Evolutionary conservation across 2,113 vertebrate genomes (phyloP).

Genomic region (Geothlypis trichas): DNA sequence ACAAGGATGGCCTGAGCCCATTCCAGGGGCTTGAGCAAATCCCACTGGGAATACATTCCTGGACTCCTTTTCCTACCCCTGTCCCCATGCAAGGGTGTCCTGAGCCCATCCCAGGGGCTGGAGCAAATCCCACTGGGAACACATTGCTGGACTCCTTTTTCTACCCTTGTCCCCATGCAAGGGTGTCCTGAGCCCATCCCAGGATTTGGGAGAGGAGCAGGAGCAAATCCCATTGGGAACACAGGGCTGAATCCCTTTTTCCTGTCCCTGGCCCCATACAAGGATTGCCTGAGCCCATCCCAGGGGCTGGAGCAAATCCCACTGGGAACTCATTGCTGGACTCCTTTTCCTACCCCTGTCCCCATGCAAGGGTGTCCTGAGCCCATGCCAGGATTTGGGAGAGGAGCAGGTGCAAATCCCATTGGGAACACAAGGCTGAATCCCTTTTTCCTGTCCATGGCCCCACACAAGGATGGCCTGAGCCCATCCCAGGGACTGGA

Average conservation of each 20-base stretch:
- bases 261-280: fast-evolving
- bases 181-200: fast-evolving
- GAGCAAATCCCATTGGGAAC: not conserved
- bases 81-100: too few relatives aligned
- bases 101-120: too few relatives aligned
- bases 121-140: not conserved
- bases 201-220: not conserved
- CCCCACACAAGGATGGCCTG: too few relatives aligned
- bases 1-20: not conserved
- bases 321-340: fast-evolving
- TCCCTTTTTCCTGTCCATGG: fast-evolving
- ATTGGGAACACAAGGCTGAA: fast-evolving
- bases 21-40: not conserved
- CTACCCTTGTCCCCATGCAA: fast-evolving
- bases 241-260: not conserved
- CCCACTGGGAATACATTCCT: too few relatives aligned
- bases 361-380: not conserved
- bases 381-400: not conserved
- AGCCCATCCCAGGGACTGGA: fast-evolving
- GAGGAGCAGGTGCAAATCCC: not conserved
- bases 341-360: fast-evolving
- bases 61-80: too few relatives aligned
- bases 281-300: not conserved
- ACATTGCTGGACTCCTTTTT: too few relatives aligned
- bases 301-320: not conserved